Percentiles rank a stretch among this genome's conserved stretches.
Evolutionary conservation across 2,888 invertebrate species (phyloP).

Genomic region (Tortrix viridana): DNA sequence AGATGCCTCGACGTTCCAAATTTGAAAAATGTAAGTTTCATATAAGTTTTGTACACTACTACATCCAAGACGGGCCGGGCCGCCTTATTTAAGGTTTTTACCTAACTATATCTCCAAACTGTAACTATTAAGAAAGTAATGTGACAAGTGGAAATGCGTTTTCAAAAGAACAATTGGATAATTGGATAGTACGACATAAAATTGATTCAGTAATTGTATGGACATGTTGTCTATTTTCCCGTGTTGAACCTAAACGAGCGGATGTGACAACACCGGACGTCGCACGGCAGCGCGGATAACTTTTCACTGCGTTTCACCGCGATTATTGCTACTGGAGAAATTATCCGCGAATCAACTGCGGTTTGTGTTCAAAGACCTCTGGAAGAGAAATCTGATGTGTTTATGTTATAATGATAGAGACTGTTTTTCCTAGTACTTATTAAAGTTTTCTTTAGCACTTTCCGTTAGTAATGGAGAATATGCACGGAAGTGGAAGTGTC

Average conservation of each 20-base stretch:
- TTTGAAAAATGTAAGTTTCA: no score
- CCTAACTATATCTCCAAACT: no score
- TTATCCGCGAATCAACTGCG: conserved; percentile 42
- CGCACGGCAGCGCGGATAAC: conserved; percentile 19
- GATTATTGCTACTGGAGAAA: conserved; percentile 41
- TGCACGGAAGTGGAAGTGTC: no score
- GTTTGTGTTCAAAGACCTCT: conserved; percentile 35
- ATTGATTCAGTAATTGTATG: not conserved
- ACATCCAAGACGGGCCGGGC: no score
- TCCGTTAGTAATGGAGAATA: no score
- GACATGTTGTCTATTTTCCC: conserved; percentile 22
- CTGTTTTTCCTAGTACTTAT: not conserved
- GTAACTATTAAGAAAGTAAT: no score
- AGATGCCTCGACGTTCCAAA: no score
- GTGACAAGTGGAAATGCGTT: no score
- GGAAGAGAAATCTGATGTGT: conserved; percentile 36
- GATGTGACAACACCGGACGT: conserved; percentile 36
- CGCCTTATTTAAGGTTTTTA: no score
- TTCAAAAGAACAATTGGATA: no score
- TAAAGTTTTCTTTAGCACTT: not conserved
- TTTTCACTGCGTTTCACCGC: conserved; percentile 35
- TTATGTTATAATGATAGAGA: not conserved
- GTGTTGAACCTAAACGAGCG: conserved; percentile 25
- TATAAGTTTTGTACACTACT: no score
- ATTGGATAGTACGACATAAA: no score